phyloP scores from a whole-genome alignment of 1,140 invertebrate genomes.

The Cyclargus thomasi region DNA sequence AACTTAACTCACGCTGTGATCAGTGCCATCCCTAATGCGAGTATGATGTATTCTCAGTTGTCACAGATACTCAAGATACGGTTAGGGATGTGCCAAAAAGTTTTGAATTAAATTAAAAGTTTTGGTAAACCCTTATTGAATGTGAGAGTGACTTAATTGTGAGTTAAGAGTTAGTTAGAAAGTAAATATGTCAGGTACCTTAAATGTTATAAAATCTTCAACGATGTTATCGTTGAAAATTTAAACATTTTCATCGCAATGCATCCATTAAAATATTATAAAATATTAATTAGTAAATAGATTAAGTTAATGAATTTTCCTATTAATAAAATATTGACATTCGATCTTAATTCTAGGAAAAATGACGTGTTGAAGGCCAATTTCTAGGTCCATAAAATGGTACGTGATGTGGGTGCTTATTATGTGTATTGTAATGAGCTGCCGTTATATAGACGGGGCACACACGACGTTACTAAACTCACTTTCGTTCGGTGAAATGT shows the following conservation, averaged over 20 bases:
- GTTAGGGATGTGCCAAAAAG: neutral
- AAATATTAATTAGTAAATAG: neutral
- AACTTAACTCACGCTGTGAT: neutral
- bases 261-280: neutral
- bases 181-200: no score
- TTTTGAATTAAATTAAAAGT: neutral
- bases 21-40: neutral
- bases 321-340: no score
- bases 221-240: no score
- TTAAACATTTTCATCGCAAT: no score
- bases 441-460: slow-evolving; percentile 27
- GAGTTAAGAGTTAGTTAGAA: no score
- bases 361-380: slow-evolving; percentile 9
- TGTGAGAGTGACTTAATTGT: no score
- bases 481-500: slow-evolving; percentile 2
- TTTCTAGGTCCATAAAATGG: slow-evolving; percentile 17
- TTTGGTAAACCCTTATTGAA: no score
- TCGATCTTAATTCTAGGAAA: neutral
- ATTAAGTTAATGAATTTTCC: no score
- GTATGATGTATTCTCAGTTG: neutral
- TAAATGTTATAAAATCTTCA: no score
- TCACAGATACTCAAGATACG: neutral
- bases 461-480: neutral
- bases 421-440: slow-evolving; percentile 37
- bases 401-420: slow-evolving; percentile 38